Evolutionary conservation across 2,113 vertebrate species (phyloP).

Genomic region (Panthera leo): DNA sequence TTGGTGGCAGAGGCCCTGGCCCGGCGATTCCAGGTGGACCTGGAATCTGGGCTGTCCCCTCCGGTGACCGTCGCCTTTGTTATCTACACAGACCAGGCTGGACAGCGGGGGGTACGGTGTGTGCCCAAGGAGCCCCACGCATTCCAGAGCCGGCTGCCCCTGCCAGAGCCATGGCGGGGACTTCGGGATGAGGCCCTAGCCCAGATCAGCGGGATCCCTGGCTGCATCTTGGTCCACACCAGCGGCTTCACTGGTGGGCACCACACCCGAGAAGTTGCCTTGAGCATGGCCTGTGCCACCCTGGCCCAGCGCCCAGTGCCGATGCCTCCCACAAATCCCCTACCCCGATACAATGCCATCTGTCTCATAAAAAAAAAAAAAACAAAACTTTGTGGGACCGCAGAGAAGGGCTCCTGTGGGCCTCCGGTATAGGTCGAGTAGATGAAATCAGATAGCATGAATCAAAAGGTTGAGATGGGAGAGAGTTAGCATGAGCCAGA

Average conservation of each 20-base stretch:
- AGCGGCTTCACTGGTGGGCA: slow-evolving; percentile 96
- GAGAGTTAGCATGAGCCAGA: slow-evolving; percentile 14
- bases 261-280: slow-evolving; percentile 89
- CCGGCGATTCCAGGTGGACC: slow-evolving; percentile 88
- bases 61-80: slow-evolving; percentile 88
- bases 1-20: slow-evolving; percentile 90
- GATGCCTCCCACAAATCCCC: background rate
- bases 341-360: slow-evolving; percentile 59
- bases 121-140: slow-evolving; percentile 90
- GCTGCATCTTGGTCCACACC: slow-evolving; percentile 93
- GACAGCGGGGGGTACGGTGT: slow-evolving; percentile 95
- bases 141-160: slow-evolving; percentile 92
- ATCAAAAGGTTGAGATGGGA: background rate
- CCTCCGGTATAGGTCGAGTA: background rate
- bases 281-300: slow-evolving; percentile 92
- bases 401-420: background rate
- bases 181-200: slow-evolving; percentile 90
- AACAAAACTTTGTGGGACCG: background rate
- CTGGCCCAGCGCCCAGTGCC: slow-evolving; percentile 62
- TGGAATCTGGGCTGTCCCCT: slow-evolving; percentile 89
- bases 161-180: slow-evolving; percentile 93
- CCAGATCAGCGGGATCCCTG: slow-evolving; percentile 88
- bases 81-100: slow-evolving; percentile 89
- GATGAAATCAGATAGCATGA: slow-evolving; percentile 13
- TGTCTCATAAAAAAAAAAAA: background rate